phyloP scores from a whole-genome alignment of 2,113 vertebrate species.

The Tiliqua scincoides region DNA sequence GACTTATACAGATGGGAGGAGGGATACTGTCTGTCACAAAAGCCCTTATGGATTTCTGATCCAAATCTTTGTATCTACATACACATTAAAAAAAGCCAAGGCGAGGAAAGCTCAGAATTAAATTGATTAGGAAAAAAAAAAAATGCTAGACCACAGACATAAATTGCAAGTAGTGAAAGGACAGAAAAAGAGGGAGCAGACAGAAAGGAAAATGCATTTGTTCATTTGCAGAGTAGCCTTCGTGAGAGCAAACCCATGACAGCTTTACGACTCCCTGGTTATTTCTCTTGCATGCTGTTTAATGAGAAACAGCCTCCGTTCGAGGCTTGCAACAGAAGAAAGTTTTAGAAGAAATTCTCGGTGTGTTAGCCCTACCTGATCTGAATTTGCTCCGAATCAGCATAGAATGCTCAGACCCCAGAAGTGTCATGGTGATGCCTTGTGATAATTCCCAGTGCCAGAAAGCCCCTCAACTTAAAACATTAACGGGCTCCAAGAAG shows the following conservation, averaged over 20 bases:
- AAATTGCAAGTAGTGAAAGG: slow-evolving; percentile 50
- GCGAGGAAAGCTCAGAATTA: neutral
- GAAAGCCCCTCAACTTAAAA: slow-evolving; percentile 72
- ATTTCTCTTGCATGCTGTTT: slow-evolving; percentile 41
- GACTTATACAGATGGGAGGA: rapidly evolving
- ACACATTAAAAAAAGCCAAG: neutral
- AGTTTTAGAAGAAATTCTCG: slow-evolving; percentile 66
- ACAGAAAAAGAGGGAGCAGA: neutral
- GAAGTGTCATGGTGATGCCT: slow-evolving; percentile 93
- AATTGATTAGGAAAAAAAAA: neutral
- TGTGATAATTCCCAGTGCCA: slow-evolving; percentile 81
- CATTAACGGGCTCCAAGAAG: slow-evolving; percentile 75
- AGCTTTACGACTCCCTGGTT: slow-evolving; percentile 26
- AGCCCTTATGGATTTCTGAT: slow-evolving; percentile 47
- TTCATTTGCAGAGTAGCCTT: slow-evolving; percentile 45
- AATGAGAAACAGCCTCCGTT: slow-evolving; percentile 53
- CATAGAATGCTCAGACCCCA: slow-evolving; percentile 97
- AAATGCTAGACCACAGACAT: slow-evolving; percentile 40
- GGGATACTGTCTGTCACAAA: slow-evolving; percentile 36
- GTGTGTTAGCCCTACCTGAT: slow-evolving; percentile 91
- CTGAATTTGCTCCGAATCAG: slow-evolving; percentile 99
- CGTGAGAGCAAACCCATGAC: slow-evolving; percentile 46
- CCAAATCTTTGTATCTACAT: neutral
- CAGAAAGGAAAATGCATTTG: slow-evolving; percentile 54
- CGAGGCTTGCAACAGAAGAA: slow-evolving; percentile 57